Percentiles rank a stretch among this genome's conserved stretches.
phyloP scores from a whole-genome alignment of 2,888 invertebrate species.

The Limnephilus lunatus region DNA sequence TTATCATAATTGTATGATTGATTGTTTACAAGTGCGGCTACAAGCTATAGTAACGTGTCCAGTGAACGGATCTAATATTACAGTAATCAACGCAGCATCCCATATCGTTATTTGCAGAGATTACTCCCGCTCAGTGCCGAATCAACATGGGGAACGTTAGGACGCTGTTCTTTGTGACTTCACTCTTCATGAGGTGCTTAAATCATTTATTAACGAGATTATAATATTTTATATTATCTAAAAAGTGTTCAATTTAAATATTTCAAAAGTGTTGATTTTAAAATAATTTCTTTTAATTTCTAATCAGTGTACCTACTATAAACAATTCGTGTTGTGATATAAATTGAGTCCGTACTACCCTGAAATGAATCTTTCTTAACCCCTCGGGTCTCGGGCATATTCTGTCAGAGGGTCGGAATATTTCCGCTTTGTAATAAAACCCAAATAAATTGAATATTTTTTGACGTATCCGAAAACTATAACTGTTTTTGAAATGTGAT shows the following conservation, averaged over 20 bases:
- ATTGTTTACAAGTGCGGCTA: not conserved
- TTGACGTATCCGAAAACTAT: no score
- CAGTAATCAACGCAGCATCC: slow-evolving; percentile 5
- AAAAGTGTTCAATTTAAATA: not conserved
- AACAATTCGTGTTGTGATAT: not conserved
- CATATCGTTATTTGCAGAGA: not conserved
- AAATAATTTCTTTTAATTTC: not conserved
- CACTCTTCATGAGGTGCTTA: not conserved
- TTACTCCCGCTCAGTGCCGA: not conserved
- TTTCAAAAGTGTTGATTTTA: not conserved
- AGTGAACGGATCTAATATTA: not conserved
- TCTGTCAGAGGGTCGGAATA: no score
- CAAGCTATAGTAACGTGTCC: not conserved
- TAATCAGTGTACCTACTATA: not conserved
- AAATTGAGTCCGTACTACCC: not conserved
- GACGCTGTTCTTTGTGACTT: not conserved
- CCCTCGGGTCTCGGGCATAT: no score
- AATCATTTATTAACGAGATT: not conserved
- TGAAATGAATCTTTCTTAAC: no score
- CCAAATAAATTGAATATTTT: no score
- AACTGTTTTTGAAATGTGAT: no score
- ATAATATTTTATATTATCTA: not conserved
- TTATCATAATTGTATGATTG: not conserved
- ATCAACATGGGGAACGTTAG: slow-evolving; percentile 15
- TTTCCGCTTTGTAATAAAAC: no score